phyloP scores from a whole-genome alignment of 2,113 vertebrate species.

The Tor tambroides region DNA sequence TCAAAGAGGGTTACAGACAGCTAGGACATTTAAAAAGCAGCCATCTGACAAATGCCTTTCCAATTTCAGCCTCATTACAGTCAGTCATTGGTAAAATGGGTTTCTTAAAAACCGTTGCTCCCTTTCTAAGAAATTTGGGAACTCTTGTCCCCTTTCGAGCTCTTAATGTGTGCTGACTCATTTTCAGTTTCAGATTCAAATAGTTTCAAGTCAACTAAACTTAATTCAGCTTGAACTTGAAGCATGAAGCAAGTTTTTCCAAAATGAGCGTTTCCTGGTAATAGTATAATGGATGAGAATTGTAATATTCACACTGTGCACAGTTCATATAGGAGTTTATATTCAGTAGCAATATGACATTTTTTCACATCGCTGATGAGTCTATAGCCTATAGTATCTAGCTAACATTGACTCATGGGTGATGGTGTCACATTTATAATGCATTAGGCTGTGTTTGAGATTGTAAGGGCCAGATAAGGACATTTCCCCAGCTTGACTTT shows the following conservation, averaged over 20 bases:
- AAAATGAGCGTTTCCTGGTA: neutral
- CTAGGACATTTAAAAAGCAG: slow-evolving; percentile 31
- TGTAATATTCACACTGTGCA: neutral
- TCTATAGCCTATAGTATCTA: neutral
- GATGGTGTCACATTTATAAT: slow-evolving; percentile 19
- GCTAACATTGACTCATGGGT: neutral
- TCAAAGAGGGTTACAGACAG: slow-evolving; percentile 28
- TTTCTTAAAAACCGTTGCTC: slow-evolving; percentile 7
- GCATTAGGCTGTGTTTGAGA: slow-evolving; percentile 17
- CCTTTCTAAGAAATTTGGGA: neutral
- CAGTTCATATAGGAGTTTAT: neutral
- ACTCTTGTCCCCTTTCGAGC: neutral
- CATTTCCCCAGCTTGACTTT: neutral
- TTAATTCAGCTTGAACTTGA: neutral
- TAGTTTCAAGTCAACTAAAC: neutral
- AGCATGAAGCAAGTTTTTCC: neutral
- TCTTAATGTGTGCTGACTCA: neutral
- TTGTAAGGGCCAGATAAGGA: neutral
- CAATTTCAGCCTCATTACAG: slow-evolving; percentile 48
- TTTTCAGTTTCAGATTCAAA: slow-evolving; percentile 3
- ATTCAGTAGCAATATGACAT: neutral
- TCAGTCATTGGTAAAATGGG: slow-evolving; percentile 45
- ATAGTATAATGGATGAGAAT: neutral
- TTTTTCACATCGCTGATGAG: neutral
- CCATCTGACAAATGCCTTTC: slow-evolving; percentile 45